phyloP scores from a whole-genome alignment of 2,888 invertebrate genomes.

The Glyphotaelius pellucidus region DNA sequence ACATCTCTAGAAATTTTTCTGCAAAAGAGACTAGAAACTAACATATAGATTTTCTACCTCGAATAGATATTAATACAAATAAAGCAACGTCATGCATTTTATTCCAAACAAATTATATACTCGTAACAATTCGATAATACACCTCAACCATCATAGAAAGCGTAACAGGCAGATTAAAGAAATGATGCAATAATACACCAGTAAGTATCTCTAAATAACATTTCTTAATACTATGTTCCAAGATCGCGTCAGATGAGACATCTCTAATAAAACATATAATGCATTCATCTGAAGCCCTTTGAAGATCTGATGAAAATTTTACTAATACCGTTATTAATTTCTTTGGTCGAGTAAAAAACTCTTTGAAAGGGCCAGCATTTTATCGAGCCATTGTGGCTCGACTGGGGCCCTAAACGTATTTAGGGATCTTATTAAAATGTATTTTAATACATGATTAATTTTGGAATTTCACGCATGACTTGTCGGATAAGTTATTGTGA shows the following conservation, averaged over 20 bases:
- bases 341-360: not conserved
- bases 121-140: not conserved
- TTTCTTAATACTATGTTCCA: slow-evolving; percentile 7
- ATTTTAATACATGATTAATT: slow-evolving; percentile 40
- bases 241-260: slow-evolving; percentile 18
- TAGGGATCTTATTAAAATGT: slow-evolving; percentile 29
- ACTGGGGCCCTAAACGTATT: not conserved
- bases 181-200: not conserved
- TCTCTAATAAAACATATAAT: not conserved
- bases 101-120: not conserved
- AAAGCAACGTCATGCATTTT: too few species aligned
- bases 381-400: not conserved
- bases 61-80: too few species aligned
- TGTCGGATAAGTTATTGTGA: slow-evolving; percentile 14
- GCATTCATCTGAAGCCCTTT: not conserved
- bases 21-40: too few species aligned
- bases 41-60: too few species aligned
- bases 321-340: slow-evolving; percentile 36
- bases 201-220: not conserved
- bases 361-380: not conserved
- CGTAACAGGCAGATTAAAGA: not conserved
- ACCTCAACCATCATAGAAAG: not conserved
- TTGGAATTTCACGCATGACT: slow-evolving; percentile 35
- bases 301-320: not conserved
- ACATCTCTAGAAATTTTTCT: too few species aligned